Percentiles rank a stretch among this genome's conserved stretches.
Evolutionary conservation across 2,888 invertebrate genomes (phyloP).

Genomic region (Caradrina kadenii): DNA sequence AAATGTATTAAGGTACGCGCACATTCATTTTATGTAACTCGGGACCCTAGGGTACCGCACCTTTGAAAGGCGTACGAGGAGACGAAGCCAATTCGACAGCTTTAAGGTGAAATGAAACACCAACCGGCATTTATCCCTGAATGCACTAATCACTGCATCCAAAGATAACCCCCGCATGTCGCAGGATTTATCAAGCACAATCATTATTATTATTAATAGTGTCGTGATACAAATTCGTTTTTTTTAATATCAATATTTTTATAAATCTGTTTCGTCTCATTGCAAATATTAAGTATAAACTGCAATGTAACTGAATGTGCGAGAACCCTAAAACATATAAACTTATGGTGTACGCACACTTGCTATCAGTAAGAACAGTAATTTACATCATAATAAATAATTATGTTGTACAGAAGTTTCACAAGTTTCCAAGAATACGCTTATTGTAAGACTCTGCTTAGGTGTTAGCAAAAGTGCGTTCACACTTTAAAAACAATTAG

Average conservation of each 20-base stretch:
- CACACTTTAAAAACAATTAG: neutral
- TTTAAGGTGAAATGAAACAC: no score
- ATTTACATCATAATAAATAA: neutral
- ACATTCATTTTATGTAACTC: neutral
- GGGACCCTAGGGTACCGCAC: no score
- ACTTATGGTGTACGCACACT: constrained; percentile 23
- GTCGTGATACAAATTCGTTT: no score
- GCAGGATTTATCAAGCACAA: no score
- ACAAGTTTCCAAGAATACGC: no score
- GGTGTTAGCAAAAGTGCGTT: constrained; percentile 33
- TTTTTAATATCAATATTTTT: no score
- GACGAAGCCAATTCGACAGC: no score
- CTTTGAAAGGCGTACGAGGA: no score
- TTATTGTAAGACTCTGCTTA: neutral
- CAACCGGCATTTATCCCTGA: no score
- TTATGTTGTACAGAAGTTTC: neutral
- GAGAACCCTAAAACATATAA: constrained; percentile 11
- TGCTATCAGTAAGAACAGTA: constrained; percentile 6
- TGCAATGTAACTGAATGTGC: constrained; percentile 9
- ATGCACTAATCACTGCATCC: no score
- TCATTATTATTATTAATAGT: no score
- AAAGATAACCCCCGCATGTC: no score
- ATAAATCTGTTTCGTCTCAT: neutral
- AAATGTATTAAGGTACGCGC: constrained; percentile 18
- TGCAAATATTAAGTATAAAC: neutral